phyloP scores from a whole-genome alignment of 2,888 invertebrate species.

The Deilephila elpenor region DNA sequence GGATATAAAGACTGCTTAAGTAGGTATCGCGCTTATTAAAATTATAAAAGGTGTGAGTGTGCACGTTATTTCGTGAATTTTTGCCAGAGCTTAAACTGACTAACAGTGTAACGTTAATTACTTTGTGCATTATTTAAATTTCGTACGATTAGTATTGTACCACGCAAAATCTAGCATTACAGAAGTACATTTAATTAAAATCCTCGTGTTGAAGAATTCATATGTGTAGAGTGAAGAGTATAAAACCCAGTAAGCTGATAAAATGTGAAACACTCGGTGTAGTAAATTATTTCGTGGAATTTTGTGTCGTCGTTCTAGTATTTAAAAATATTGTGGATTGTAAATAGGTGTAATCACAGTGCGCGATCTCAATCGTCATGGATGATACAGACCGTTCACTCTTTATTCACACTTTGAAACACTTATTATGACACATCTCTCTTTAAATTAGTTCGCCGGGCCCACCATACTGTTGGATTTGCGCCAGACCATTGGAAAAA shows the following conservation, averaged over 20 bases:
- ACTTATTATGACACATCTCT: slow-evolving; percentile 77
- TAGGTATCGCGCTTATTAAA: no score
- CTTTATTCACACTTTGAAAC: slow-evolving; percentile 64
- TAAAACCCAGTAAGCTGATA: not conserved
- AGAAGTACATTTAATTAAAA: slow-evolving; percentile 31
- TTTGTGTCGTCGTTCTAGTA: not conserved
- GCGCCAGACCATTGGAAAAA: slow-evolving; percentile 71
- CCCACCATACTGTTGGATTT: slow-evolving; percentile 69
- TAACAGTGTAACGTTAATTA: slow-evolving; percentile 1
- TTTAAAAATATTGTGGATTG: slow-evolving; percentile 42
- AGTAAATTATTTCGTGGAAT: slow-evolving; percentile 9
- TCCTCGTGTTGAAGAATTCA: slow-evolving; percentile 26
- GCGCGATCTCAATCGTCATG: slow-evolving; percentile 52
- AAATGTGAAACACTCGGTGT: not conserved
- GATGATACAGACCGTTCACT: slow-evolving; percentile 54
- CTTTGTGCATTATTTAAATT: not conserved
- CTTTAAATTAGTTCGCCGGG: slow-evolving; percentile 73
- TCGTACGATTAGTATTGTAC: not conserved
- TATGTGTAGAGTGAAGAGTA: not conserved
- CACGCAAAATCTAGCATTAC: slow-evolving; percentile 3
- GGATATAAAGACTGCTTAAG: no score
- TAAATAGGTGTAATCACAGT: slow-evolving; percentile 48
- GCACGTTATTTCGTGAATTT: not conserved
- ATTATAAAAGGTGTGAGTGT: not conserved
- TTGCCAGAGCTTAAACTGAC: not conserved